Evolutionary conservation across 2,113 vertebrate species (phyloP).

Genomic region (Dasypus novemcinctus): DNA sequence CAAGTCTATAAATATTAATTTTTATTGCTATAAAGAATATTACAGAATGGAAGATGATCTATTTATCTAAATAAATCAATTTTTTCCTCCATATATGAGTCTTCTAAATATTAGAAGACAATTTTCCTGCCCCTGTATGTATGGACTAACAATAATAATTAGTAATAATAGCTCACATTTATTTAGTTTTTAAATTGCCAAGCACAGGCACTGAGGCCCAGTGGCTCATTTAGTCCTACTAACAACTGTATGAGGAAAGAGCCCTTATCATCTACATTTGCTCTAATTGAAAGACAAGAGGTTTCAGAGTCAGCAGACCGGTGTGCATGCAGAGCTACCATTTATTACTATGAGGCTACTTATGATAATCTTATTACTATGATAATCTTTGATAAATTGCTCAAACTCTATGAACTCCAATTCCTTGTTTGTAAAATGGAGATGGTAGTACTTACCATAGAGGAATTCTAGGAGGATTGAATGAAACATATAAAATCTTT

Average conservation of each 20-base stretch:
- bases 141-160: neutral
- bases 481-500: neutral
- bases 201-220: neutral
- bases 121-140: neutral
- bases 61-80: neutral
- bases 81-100: neutral
- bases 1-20: neutral
- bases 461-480: neutral
- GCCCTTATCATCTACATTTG: neutral
- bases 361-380: neutral
- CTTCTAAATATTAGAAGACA: neutral
- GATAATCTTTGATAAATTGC: neutral
- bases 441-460: neutral
- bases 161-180: neutral
- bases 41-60: neutral
- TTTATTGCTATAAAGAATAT: neutral
- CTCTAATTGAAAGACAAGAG: neutral
- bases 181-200: neutral
- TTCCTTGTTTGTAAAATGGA: neutral
- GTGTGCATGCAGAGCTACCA: neutral
- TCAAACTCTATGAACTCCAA: neutral
- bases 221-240: neutral
- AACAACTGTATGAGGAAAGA: neutral
- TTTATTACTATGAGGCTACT: neutral
- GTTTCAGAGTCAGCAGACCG: neutral